Conservation (phyloP, 2,797 vertebrate genomes). For the Eospalax fontanierii region DNA sequence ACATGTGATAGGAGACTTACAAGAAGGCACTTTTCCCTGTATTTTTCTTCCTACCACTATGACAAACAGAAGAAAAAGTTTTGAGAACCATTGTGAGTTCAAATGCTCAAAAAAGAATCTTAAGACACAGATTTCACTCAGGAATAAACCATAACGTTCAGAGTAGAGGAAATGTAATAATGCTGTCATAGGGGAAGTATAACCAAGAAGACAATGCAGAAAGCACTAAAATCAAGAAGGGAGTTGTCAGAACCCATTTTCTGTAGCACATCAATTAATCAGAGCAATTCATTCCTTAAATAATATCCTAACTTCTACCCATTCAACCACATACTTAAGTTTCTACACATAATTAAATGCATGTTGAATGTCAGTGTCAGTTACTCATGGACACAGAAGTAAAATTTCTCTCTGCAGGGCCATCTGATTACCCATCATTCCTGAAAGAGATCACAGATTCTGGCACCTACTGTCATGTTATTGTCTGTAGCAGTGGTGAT, state of each 20-base stretch:
- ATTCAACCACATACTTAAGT: neutral
- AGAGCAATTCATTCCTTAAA: neutral
- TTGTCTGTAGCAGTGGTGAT: neutral
- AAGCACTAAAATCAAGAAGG: neutral
- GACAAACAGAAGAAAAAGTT: neutral
- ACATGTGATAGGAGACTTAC: neutral
- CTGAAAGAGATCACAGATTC: neutral
- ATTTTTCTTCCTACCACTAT: neutral
- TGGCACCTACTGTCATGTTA: neutral
- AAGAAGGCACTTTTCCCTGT: neutral
- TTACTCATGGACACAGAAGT: neutral
- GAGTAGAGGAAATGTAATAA: neutral
- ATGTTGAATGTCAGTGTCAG: neutral
- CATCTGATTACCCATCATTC: neutral
- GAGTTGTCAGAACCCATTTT: neutral
- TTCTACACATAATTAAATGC: neutral
- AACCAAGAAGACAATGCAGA: neutral
- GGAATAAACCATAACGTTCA: neutral
- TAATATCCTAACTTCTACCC: neutral
- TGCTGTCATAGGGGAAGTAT: neutral
- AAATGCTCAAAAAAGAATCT: neutral
- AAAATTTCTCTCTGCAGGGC: neutral
- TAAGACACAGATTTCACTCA: neutral
- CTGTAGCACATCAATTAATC: neutral
- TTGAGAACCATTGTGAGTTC: neutral